phyloP scores from a whole-genome alignment of 2,888 invertebrate species.

The Temnothorax unifasciatus region DNA sequence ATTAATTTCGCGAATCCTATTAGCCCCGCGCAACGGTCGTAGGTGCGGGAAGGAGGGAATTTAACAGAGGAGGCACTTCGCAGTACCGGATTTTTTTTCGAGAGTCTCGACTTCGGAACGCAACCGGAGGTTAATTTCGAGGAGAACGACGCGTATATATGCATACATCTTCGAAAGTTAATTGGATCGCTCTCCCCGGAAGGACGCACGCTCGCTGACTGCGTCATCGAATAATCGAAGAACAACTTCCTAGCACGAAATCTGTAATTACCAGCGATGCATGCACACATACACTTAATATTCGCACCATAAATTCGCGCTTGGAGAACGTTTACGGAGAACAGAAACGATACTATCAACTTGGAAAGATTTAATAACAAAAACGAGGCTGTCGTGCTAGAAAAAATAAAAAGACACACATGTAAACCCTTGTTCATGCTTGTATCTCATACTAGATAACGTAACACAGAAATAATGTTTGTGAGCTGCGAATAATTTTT shows the following conservation, averaged over 20 bases:
- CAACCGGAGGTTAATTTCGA: constrained; percentile 66
- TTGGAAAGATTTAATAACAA: neutral
- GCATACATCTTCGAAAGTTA: constrained; percentile 57
- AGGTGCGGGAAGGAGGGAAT: constrained; percentile 71
- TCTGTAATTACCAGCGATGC: constrained; percentile 29
- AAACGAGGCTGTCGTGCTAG: too few relatives aligned
- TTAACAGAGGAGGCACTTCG: constrained; percentile 57
- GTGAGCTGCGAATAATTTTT: neutral
- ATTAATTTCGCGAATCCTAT: constrained; percentile 84
- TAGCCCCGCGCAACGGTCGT: constrained; percentile 76
- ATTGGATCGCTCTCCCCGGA: constrained; percentile 64
- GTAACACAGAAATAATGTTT: neutral
- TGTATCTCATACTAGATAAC: neutral
- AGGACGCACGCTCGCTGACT: constrained; percentile 46
- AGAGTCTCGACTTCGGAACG: constrained; percentile 72
- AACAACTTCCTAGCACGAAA: constrained; percentile 12
- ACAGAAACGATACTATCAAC: neutral
- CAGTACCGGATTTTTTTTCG: constrained; percentile 70
- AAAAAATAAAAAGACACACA: neutral
- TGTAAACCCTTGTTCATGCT: neutral
- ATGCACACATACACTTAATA: neutral
- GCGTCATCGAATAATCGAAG: constrained; percentile 40
- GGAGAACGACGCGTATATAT: constrained; percentile 61
- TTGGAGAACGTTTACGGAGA: neutral
- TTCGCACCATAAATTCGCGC: neutral